Evolutionary conservation across 2,888 invertebrate genomes (phyloP).

Genomic region (Mimas tiliae): DNA sequence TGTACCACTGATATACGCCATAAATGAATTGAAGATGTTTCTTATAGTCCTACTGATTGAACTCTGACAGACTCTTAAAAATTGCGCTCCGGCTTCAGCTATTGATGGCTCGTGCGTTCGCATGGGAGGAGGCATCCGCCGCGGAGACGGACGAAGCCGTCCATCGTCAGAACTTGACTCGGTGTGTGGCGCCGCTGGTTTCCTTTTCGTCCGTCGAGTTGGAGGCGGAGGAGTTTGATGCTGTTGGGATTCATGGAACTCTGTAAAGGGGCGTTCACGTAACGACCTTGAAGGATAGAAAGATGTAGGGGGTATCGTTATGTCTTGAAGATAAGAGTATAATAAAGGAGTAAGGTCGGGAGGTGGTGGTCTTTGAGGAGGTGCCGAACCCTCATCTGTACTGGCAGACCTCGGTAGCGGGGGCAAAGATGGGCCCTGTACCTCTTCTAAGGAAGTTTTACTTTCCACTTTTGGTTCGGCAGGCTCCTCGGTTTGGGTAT

Average conservation of each 20-base stretch:
- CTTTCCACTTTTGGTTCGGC: conserved; percentile 41
- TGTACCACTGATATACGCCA: conserved; percentile 85
- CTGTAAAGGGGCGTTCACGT: conserved; percentile 64
- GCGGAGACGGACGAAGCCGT: conserved; percentile 69
- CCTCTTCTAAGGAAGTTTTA: conserved; percentile 38
- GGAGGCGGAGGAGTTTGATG: conserved; percentile 72
- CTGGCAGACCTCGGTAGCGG: conserved; percentile 45
- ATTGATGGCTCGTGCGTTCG: conserved; percentile 87
- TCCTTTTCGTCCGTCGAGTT: conserved; percentile 77
- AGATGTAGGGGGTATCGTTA: conserved; percentile 76
- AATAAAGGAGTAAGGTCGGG: conserved; percentile 77
- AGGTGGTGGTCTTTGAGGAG: conserved; percentile 78
- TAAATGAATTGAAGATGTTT: conserved; percentile 87
- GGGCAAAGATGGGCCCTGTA: conserved; percentile 39
- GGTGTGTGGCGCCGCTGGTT: conserved; percentile 67
- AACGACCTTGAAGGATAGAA: conserved; percentile 74
- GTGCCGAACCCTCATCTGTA: conserved; percentile 55
- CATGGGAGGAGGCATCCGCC: conserved; percentile 66
- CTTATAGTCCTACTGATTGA: conserved; percentile 87
- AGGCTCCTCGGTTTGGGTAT: conserved; percentile 70
- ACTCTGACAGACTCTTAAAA: conserved; percentile 88
- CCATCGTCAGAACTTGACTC: conserved; percentile 82
- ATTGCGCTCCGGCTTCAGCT: conserved; percentile 88
- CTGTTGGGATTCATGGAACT: conserved; percentile 65
- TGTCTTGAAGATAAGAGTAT: conserved; percentile 82